phyloP scores from a whole-genome alignment of 2,888 invertebrate genomes.

The Icerya purchasi region DNA sequence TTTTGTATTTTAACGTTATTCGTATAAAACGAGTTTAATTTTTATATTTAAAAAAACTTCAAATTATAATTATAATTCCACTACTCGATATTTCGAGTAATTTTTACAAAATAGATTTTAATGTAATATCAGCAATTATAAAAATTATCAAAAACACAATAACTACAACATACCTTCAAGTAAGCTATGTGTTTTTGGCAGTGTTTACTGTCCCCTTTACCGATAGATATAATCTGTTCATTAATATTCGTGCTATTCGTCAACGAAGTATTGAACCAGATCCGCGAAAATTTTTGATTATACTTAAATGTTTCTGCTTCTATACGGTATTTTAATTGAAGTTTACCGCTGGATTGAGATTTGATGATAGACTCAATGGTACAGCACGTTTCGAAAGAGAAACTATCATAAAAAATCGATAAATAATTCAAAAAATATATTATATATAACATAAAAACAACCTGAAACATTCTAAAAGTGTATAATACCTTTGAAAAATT shows the following conservation, averaged over 20 bases:
- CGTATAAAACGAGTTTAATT: too few species aligned
- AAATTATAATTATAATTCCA: too few species aligned
- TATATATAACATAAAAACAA: too few species aligned
- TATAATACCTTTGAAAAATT: too few species aligned
- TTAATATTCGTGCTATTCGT: constrained; percentile 18
- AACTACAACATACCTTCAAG: constrained; percentile 34
- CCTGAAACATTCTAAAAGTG: too few species aligned
- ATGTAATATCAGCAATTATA: too few species aligned
- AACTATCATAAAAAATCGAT: too few species aligned
- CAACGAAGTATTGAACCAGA: constrained; percentile 39
- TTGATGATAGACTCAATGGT: constrained; percentile 39
- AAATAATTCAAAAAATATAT: too few species aligned
- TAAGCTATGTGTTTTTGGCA: constrained; percentile 65
- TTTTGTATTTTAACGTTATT: too few species aligned
- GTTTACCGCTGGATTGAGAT: constrained; percentile 24
- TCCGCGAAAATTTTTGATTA: constrained; percentile 53
- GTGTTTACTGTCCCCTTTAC: constrained; percentile 24
- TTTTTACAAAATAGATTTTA: too few species aligned
- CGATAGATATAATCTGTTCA: constrained; percentile 22
- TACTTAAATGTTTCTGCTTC: constrained; percentile 62
- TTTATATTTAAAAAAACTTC: too few species aligned
- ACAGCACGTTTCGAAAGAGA: constrained; percentile 66
- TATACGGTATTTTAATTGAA: constrained; percentile 47
- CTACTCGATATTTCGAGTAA: too few species aligned
- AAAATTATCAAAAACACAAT: background rate